Percentiles rank a stretch among this genome's conserved stretches.
phyloP scores from a whole-genome alignment of 2,797 vertebrate species.

The Pantherophis vulpinus region DNA sequence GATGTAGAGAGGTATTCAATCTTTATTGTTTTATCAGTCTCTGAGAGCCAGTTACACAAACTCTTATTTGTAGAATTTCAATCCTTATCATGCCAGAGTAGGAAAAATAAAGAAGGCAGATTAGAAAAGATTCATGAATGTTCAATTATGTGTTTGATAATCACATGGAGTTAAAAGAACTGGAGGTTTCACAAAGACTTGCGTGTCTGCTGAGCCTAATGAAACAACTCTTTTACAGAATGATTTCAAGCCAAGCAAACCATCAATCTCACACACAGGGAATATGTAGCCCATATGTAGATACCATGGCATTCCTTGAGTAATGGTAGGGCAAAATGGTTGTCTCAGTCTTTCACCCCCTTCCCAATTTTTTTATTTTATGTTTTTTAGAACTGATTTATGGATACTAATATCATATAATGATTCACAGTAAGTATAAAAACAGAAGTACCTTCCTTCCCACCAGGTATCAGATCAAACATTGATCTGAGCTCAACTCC shows the following conservation, averaged over 20 bases:
- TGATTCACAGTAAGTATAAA: neutral
- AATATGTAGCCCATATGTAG: neutral
- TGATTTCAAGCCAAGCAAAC: slow-evolving; percentile 50
- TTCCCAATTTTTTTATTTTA: neutral
- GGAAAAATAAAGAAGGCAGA: neutral
- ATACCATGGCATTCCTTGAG: neutral
- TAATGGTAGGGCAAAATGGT: neutral
- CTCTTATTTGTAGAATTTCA: neutral
- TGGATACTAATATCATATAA: neutral
- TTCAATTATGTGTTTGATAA: slow-evolving; percentile 33
- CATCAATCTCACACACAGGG: neutral
- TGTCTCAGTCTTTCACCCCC: neutral
- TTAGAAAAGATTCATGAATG: slow-evolving; percentile 9
- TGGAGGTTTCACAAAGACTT: slow-evolving; percentile 41
- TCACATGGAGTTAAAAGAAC: slow-evolving; percentile 52
- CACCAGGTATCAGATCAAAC: neutral
- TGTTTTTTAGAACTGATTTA: neutral
- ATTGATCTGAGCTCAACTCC: neutral
- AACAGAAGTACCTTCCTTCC: neutral
- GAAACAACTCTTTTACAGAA: neutral
- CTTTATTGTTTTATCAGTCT: neutral
- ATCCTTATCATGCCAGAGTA: neutral
- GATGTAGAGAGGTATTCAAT: neutral
- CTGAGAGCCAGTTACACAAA: neutral
- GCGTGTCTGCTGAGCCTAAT: neutral